A percentile compares a stretch with the other conserved stretches of the same genome.
phyloP scores from a whole-genome alignment of 2,797 vertebrate genomes.

The Lindbergichthys nudifrons region DNA sequence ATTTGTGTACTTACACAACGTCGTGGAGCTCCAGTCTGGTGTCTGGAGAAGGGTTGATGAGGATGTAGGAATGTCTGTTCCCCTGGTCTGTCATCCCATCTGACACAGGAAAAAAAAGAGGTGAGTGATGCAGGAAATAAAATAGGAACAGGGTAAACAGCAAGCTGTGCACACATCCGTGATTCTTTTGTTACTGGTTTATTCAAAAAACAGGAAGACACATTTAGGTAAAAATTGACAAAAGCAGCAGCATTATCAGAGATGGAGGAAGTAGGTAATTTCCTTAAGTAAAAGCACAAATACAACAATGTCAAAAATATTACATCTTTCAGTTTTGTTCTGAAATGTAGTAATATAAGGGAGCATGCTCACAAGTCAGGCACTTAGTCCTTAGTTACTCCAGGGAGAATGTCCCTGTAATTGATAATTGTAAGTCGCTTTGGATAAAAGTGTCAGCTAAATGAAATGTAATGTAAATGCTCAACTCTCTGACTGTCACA shows the following conservation, averaged over 20 bases:
- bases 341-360: too few relatives aligned
- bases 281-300: background rate
- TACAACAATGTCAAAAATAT: background rate
- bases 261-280: background rate
- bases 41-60: constrained; percentile 90
- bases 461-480: too few relatives aligned
- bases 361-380: too few relatives aligned
- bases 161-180: constrained; percentile 52
- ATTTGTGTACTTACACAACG: constrained; percentile 85
- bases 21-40: constrained; percentile 88
- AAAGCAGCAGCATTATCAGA: background rate
- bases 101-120: constrained; percentile 74
- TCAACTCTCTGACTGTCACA: too few relatives aligned
- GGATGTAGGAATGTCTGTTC: constrained; percentile 89
- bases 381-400: too few relatives aligned
- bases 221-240: constrained; percentile 30
- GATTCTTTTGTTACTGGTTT: background rate
- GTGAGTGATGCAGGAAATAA: constrained; percentile 66
- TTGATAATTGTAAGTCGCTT: too few relatives aligned
- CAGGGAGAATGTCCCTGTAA: too few relatives aligned
- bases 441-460: too few relatives aligned
- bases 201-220: constrained; percentile 39
- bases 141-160: constrained; percentile 62
- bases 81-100: constrained; percentile 89
- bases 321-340: too few relatives aligned